Base-by-base conservation (phyloP, 1,140 invertebrate genomes). In the Heliconius nattereri region DNA sequence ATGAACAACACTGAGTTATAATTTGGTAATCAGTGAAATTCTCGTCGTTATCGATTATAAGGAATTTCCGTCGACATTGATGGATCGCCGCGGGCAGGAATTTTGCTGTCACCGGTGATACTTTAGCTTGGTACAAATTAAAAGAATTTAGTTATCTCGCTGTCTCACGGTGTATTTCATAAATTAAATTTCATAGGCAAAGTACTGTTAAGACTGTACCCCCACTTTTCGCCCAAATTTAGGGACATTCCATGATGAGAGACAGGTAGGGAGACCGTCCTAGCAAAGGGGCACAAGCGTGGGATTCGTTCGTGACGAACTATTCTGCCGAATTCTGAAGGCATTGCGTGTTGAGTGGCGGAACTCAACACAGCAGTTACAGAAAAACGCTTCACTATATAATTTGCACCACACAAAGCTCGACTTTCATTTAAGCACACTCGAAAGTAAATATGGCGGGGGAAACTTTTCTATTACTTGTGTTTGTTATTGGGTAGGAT, bases 41-140 rank as follows among this genome's bases (percentile, higher is more conserved):
- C 79, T 81, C 78, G 81, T 86, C 83, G 86, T 87, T 85, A 89
- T 89, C 88, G 87, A 91, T 91, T 87, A 87, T 84, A 78, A 77
- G 79, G 84, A 90, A 85, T 89, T 91, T 89, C 87, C 81, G 84
- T 83, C 80, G 89, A 91, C 90, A 83, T 86, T 91, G 90, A 91
- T 90, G 84, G 88, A 92, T 92, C 85, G 88, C 83, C 81, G 26
- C 60, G 74, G 82, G 73, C 78, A 78, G 79, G 78, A 83, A 85
- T 89, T 89, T 86, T 85, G 85, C 86, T 89, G 87, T 83, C 79
- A 84, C 85, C 84, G 82, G 85, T 83, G 84, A 85, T 86, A 85
- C 78, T 85, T 79, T 81, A 32, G 78, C 32, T 71, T 79, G 81
- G 75, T 7, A 8, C 71, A 79, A 83, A 66, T 72, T 66, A 75